Base-by-base conservation (phyloP, 2,797 vertebrate genomes). In the Smutsia gigantea region DNA sequence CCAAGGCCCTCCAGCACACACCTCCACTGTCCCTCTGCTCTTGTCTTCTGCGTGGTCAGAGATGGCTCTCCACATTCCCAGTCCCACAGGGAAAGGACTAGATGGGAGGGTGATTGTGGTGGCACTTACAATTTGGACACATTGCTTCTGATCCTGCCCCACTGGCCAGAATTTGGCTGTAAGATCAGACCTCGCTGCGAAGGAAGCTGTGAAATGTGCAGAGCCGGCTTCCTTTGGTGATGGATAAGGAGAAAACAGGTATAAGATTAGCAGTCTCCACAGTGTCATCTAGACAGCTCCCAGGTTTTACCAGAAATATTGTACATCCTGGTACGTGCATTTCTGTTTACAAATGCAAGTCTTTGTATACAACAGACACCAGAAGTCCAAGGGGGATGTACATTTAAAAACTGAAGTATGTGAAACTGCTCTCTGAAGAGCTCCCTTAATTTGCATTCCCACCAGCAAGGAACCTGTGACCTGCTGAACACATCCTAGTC, bases 301-400 rank as follows among this genome's bases (percentile, higher is more conserved):
- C 4, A 46, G 57, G 51, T 77, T 55, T 96, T 39, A 18, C 53
- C 34, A 34, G 72, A 31, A 5, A 55, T 7, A 13, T 4, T 13
- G 19, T 5, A 2, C 2, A 0, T 72, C 49, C 49, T 2, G 18
- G 7, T 18, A 8, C 25, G 0, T 23, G 13, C 25, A 4, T 57
- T 42, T 51, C 14, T 29, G 42, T 37, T 4, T 53, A 31, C 12
- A 46, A n/a, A 83, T 37, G 21, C 46, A 34, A 3, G 7, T 37
- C 6, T 68, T 55, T 61, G 83, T 75, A 1, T 46, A 46, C 23
- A 34, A 21, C 2, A 7, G 34, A 63, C 34, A 29, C 17, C 46
- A 23, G 61, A 46, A 39, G 51, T 46, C 17, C 59, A 23, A 69
- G 39, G 19, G 18, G 19, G 18, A 55, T 39, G 19, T 23, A 34